phyloP scores from a whole-genome alignment of 2,797 vertebrate genomes.

The Melanotaenia trifasciata region DNA sequence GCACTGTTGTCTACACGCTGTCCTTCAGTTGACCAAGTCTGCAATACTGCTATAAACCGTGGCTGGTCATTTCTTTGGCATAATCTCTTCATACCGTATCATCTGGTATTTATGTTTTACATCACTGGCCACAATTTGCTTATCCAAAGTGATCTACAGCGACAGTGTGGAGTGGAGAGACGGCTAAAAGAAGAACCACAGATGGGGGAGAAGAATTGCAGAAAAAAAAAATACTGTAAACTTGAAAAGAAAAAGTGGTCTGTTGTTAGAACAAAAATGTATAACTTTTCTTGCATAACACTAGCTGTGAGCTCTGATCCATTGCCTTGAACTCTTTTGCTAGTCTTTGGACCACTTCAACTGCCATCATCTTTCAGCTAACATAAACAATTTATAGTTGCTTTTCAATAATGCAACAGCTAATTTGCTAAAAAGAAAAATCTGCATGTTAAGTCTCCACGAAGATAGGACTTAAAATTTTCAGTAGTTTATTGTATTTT shows the following conservation, averaged over 20 bases:
- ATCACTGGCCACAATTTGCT: slow-evolving; percentile 39
- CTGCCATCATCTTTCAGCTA: slow-evolving; percentile 44
- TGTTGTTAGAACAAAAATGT: slow-evolving; percentile 33
- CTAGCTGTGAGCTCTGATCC: slow-evolving; percentile 26
- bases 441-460: slow-evolving; percentile 15
- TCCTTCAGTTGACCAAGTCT: slow-evolving; percentile 64
- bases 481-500: slow-evolving; percentile 16
- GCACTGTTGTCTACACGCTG: slow-evolving; percentile 58
- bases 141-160: slow-evolving; percentile 32
- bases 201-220: slow-evolving; percentile 33
- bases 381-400: slow-evolving; percentile 61
- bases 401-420: slow-evolving; percentile 46
- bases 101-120: slow-evolving; percentile 47
- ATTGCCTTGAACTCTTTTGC: slow-evolving; percentile 23
- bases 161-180: slow-evolving; percentile 21
- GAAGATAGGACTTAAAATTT: slow-evolving; percentile 23
- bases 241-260: slow-evolving; percentile 29
- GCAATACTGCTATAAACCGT: slow-evolving; percentile 39
- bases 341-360: slow-evolving; percentile 43
- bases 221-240: slow-evolving; percentile 25
- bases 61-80: slow-evolving; percentile 32
- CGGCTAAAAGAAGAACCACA: slow-evolving; percentile 21
- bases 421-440: slow-evolving; percentile 27
- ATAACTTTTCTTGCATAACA: slow-evolving; percentile 53
- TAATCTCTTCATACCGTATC: slow-evolving; percentile 43